A percentile compares a stretch with the other conserved stretches of the same genome.
Conservation (phyloP, 35 echinoderm and acorn worm species). For the Ophiothrix spiculata region DNA sequence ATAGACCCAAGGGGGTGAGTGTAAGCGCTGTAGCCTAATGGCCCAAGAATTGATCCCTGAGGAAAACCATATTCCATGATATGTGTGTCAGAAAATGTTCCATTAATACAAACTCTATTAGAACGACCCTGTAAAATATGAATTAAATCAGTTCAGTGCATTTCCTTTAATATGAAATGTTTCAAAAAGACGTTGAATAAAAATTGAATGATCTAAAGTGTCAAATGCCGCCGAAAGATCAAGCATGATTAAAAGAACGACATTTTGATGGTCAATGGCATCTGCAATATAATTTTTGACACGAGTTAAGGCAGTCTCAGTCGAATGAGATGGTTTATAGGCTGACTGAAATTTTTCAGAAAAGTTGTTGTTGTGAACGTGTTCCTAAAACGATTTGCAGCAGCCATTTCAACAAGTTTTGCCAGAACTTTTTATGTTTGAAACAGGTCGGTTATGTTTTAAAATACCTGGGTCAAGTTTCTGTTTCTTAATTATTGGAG, state of each 20-base stretch:
- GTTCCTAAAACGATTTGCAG: not conserved
- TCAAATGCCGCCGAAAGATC: not conserved
- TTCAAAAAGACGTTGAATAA: not conserved
- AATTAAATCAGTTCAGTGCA: too few species aligned
- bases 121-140: too few species aligned
- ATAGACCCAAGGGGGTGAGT: too few species aligned
- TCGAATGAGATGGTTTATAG: not conserved
- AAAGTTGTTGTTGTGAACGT: not conserved
- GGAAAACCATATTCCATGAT: too few species aligned
- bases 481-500: not conserved
- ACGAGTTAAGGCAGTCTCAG: not conserved
- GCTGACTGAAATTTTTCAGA: constrained; percentile 2
- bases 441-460: not conserved
- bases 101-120: too few species aligned
- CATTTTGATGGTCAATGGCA: constrained; percentile 1
- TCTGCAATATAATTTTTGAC: not conserved
- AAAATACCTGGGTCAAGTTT: not conserved
- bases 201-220: not conserved
- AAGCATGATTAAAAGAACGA: too few species aligned
- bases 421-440: constrained; percentile 4
- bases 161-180: not conserved
- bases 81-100: too few species aligned
- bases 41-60: too few species aligned
- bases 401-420: constrained; percentile 10
- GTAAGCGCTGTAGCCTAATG: too few species aligned